Base-by-base conservation (phyloP, 2,797 vertebrate species). In the Meriones psammophilus region DNA sequence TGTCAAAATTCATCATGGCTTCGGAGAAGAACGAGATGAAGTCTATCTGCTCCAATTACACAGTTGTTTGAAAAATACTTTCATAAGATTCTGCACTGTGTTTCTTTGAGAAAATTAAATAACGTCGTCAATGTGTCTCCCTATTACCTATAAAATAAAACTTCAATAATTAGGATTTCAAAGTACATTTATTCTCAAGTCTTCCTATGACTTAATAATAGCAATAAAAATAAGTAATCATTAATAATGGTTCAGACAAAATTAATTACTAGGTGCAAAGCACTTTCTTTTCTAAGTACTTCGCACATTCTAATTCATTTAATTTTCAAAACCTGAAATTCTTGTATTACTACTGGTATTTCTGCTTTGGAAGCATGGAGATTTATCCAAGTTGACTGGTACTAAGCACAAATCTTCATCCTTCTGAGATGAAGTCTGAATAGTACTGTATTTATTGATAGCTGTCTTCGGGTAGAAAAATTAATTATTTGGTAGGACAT, bases 131-230 rank as follows among this genome's bases (percentile, higher is more conserved):
- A 30, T 62, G n/a, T 94, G 60, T 66, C n/a, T 86, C 8, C 79
- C 56, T 66, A 64, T 73, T 85, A 12, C 13, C 56, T 88, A 96
- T 78, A 26, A 93, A 88, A 62, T 30, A 93, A 93, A 97, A 88
- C 14, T 36, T 4, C 5, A 91, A 79, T 84, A 94, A 86, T 46
- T 88, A 62, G 17, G 91, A 69, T 68, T 92, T 81, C 83, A 91
- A 93, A 95, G 79, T 69, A 60, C 0, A 68, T 77, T 7, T 79
- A 28, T 8, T 14, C 33, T 68, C 26, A 95, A 89, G 26, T 22
- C 7, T 78, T 87, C 78, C 10, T 36, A 13, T 56, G 26, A 85
- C 33, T 12, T 46, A 95, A 77, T 85, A 88, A 88, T 83, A 39
- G 30, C 46, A 71, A 79, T 15, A 84, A 69, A 33, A 9, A 89